Evolutionary conservation across 2,113 vertebrate genomes (phyloP), one percentile per base, ranked within the genome.

Genomic region (Eclectus roratus): DNA sequence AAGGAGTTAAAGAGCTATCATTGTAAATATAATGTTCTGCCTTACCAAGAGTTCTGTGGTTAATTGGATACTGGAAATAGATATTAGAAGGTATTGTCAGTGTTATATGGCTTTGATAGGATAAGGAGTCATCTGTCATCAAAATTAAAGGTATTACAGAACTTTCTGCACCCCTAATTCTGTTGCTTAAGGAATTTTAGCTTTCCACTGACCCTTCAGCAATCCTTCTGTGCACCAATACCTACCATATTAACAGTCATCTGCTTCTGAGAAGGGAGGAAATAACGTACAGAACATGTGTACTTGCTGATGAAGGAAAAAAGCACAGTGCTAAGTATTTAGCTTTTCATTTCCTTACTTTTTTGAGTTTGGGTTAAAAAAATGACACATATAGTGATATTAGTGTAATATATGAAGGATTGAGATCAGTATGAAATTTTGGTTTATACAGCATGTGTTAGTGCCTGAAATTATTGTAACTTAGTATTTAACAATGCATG

Each of bases 1-100:
- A 69, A 91, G 74, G 93, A 94, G 86, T 92, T 96, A 96, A 91
- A 83, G 76, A 94, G 85, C 72, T 94, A 91, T 90, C 88, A 53
- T 56, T 95, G 91, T 93, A 96, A 95, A 94, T 91, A 81, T 49
- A 78, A 95, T 61, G 44, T 44, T 94, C 93, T 89, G 47, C 52
- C 72, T 93, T 79, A 93, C 69, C 44, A 86, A 91, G 88, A 90
- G 39, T 93, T 96, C 31, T 94, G 65, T 64, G 60, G 47, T 83
- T 96, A 71, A 91, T 37, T 92, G 82, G 72, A 87, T 61, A 86
- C 35, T 4, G 37, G 90, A 90, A 96, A 88, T 86, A 90, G 61
- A 91, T 93, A 91, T 93, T 92, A 96, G 65, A 60, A 68, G 50
- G 37, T 47, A 91, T 69, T 92, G 56, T 53, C 77, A 61, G 13